Evolutionary conservation across 2,797 vertebrate species (phyloP).

Genomic region (Manis pentadactyla): DNA sequence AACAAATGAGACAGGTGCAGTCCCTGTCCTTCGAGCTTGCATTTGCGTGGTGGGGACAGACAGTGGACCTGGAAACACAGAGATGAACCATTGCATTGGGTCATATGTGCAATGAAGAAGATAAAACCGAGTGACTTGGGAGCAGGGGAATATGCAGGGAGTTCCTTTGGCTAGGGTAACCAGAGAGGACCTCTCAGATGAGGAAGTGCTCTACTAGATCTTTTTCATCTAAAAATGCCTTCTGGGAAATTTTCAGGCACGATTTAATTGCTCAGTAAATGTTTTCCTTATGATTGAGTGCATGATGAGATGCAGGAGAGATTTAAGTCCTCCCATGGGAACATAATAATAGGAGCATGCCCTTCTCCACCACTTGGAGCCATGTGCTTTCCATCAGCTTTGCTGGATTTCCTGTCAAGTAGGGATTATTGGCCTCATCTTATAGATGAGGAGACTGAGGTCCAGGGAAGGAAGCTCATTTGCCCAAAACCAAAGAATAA

Average conservation of each 20-base stretch:
- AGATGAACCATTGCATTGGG: neutral
- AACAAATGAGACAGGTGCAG: too few relatives aligned
- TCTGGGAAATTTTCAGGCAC: neutral
- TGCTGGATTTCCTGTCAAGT: neutral
- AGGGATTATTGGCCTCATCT: neutral
- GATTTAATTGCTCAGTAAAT: neutral
- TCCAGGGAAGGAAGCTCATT: neutral
- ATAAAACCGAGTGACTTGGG: neutral
- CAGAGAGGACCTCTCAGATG: neutral
- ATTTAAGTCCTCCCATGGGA: neutral
- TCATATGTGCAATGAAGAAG: neutral
- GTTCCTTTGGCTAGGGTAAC: neutral
- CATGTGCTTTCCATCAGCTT: neutral
- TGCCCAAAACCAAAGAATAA: neutral
- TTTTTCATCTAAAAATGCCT: neutral
- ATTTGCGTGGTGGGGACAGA: neutral
- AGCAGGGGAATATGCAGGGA: rapidly evolving
- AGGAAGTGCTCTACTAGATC: neutral
- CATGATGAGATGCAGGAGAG: neutral
- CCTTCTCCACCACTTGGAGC: neutral
- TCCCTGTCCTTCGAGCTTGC: neutral
- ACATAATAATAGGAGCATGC: neutral
- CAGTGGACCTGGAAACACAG: neutral
- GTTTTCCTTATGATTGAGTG: neutral
- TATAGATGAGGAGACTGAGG: neutral